These are phyloP conservation scores for Aradophagus sp. DNA, from an alignment of 1,140 invertebrate genomes.

Conservation along the genomic window DNA sequence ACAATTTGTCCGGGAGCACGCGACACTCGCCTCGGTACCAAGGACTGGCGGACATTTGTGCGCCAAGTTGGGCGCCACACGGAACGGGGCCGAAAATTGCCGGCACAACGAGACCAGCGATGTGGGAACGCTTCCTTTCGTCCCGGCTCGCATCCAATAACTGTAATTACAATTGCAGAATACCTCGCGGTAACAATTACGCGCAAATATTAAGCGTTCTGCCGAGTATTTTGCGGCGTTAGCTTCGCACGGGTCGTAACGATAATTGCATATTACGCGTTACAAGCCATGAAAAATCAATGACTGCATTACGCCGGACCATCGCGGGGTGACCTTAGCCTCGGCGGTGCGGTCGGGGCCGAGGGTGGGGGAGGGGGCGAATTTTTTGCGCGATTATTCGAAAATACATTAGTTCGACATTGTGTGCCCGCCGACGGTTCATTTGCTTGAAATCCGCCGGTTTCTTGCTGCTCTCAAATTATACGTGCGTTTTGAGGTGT, in stretches of 20 bases:
- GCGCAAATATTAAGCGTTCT: constrained; percentile 28
- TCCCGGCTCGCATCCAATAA: constrained; percentile 8
- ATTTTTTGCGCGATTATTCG: constrained; percentile 13
- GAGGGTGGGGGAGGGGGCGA: not conserved
- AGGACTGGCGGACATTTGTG: too few relatives aligned
- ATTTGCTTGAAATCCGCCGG: constrained; percentile 14
- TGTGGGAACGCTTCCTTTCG: not conserved
- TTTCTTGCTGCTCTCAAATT: constrained; percentile 18
- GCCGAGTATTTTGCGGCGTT: constrained; percentile 17
- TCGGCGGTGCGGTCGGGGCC: not conserved
- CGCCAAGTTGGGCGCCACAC: too few relatives aligned
- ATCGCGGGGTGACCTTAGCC: not conserved
- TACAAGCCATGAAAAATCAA: constrained; percentile 43
- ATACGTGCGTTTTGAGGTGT: constrained; percentile 8
- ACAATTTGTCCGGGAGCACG: too few relatives aligned
- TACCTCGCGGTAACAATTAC: constrained; percentile 28
- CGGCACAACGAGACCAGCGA: not conserved
- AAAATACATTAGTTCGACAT: not conserved
- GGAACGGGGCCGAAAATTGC: too few relatives aligned
- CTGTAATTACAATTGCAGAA: constrained; percentile 23
- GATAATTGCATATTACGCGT: constrained; percentile 36
- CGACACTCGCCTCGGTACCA: too few relatives aligned
- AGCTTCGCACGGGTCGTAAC: constrained; percentile 7
- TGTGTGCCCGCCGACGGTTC: constrained; percentile 9
- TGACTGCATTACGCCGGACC: constrained; percentile 30